These are phyloP conservation scores for Tenualosa thibaudeaui DNA, from an alignment of 2,797 vertebrate genomes.

Conservation along the genomic window DNA sequence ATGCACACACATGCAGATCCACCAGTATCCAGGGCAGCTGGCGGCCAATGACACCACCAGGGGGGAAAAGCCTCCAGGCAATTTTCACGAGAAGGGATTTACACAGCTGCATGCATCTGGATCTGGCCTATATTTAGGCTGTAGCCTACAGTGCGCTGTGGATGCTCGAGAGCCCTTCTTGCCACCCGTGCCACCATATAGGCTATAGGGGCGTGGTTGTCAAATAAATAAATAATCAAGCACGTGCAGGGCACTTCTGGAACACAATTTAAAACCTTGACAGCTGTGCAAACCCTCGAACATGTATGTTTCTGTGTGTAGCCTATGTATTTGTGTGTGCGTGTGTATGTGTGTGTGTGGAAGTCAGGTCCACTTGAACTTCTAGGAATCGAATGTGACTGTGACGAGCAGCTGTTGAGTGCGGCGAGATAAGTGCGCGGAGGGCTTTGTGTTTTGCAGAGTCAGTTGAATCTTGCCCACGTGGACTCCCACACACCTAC, in stretches of 20 bases:
- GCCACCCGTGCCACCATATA: not conserved
- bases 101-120: slow-evolving; percentile 10
- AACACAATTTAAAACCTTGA: not conserved
- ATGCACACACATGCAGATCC: slow-evolving; percentile 61
- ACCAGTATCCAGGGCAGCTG: slow-evolving; percentile 58
- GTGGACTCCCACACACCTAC: not conserved
- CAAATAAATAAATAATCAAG: not conserved
- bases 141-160: not conserved
- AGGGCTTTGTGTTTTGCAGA: not conserved
- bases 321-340: not conserved
- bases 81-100: slow-evolving; percentile 12
- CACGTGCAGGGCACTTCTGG: slow-evolving; percentile 3
- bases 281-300: not conserved
- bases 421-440: not conserved
- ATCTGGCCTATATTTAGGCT: slow-evolving; percentile 2
- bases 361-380: not conserved
- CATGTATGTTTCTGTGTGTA: not conserved
- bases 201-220: not conserved
- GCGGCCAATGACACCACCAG: slow-evolving; percentile 3
- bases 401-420: not conserved
- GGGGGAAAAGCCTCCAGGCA: not conserved
- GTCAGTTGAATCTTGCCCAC: slow-evolving; percentile 1
- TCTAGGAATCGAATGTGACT: not conserved
- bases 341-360: not conserved
- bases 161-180: not conserved